Evolutionary conservation across 2,113 vertebrate genomes (phyloP).

Genomic region (Brachypteracias leptosomus): DNA sequence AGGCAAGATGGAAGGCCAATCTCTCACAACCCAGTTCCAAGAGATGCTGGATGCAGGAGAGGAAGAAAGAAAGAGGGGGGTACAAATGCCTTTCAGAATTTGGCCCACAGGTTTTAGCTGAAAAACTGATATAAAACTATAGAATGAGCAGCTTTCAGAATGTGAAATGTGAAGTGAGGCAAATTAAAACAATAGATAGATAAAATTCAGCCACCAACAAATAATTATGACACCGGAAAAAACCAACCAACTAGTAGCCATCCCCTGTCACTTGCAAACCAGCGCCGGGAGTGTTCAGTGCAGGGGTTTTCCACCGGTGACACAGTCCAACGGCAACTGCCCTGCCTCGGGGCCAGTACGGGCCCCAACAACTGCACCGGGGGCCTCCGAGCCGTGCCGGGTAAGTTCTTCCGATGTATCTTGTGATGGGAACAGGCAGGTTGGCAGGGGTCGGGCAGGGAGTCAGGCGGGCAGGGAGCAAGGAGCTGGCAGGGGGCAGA

Average conservation of each 20-base stretch:
- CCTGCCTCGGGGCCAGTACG: background rate
- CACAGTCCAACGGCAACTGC: too few relatives aligned
- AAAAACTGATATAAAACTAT: background rate
- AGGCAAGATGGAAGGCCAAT: slow-evolving; percentile 31
- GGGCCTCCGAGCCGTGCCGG: background rate
- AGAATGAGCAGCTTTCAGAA: background rate
- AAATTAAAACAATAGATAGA: background rate
- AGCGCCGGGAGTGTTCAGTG: rapidly evolving
- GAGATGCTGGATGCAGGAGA: background rate
- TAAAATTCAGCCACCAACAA: background rate
- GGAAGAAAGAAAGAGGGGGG: background rate
- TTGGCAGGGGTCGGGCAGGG: too few relatives aligned
- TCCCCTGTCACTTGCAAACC: background rate
- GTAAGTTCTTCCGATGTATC: background rate
- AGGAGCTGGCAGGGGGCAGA: background rate
- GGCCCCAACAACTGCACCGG: background rate
- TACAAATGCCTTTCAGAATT: background rate
- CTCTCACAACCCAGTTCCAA: background rate
- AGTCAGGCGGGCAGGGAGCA: background rate
- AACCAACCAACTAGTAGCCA: background rate
- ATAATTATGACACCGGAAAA: rapidly evolving
- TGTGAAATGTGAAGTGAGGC: background rate
- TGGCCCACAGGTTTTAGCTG: background rate
- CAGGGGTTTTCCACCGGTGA: background rate
- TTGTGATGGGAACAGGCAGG: background rate